A percentile compares a stretch with the other conserved stretches of the same genome.
Evolutionary conservation across 1,140 invertebrate genomes (phyloP).

Genomic region (Delia radicum): DNA sequence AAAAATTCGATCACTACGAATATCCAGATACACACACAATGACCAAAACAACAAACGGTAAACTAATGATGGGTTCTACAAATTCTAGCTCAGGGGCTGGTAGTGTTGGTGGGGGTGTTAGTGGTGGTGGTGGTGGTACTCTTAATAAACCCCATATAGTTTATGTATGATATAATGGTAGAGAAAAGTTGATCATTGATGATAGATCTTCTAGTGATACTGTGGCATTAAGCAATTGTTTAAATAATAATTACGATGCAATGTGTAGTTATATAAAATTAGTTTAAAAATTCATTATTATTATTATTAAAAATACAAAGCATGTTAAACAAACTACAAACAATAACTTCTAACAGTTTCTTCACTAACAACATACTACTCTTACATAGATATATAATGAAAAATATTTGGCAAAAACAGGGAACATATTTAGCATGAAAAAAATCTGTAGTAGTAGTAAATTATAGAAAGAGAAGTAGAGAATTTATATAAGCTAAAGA

Average conservation of each 20-base stretch:
- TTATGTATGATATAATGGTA: slow-evolving; percentile 52
- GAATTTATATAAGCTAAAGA: no score
- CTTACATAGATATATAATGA: background rate
- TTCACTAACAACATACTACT: background rate
- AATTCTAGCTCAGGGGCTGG: background rate
- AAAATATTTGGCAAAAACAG: slow-evolving; percentile 8
- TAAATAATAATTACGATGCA: slow-evolving; percentile 29
- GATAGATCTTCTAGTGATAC: slow-evolving; percentile 7
- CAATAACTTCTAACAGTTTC: background rate
- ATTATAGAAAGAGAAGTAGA: no score
- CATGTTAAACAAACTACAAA: background rate
- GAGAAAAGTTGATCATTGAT: slow-evolving; percentile 12
- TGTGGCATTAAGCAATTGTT: slow-evolving; percentile 25
- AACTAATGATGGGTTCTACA: background rate
- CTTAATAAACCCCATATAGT: slow-evolving; percentile 50
- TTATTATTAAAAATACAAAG: background rate
- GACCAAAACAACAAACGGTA: slow-evolving; percentile 48
- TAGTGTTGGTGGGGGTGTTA: slow-evolving; percentile 3
- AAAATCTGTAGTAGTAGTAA: no score
- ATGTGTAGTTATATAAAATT: slow-evolving; percentile 30
- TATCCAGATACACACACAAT: slow-evolving; percentile 52
- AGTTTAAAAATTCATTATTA: slow-evolving; percentile 23
- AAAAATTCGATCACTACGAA: slow-evolving; percentile 55
- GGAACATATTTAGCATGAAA: slow-evolving; percentile 18
- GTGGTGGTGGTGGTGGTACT: slow-evolving; percentile 22